Base-by-base conservation (phyloP, 2,888 invertebrate species). In the Eupithecia inturbata region DNA sequence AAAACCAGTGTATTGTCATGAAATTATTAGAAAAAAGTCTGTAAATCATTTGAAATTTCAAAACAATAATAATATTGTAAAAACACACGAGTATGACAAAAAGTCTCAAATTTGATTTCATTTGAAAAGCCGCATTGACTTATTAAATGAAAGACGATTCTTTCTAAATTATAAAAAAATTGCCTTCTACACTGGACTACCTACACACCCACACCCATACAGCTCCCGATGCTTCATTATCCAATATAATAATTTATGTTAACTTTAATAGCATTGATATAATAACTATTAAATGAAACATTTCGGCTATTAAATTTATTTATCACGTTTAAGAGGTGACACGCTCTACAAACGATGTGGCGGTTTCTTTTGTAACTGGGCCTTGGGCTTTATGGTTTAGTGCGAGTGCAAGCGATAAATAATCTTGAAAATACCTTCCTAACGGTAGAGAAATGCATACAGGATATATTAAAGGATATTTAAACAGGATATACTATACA, bases 281-380 rank as follows among this genome's bases (percentile, higher is more conserved):
- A 70, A 69, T 62, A 71, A 77, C 76, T 79, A 80, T 82, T 82
- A 84, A 86, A 85, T 82, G 82, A 82, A 81, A 82, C 77, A 78
- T 82, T 81, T 81, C 77, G 79, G 76, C 81, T 81, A 83, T 87
- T 82, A 85, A 85, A 85, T 82, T 84, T 82, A 84, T 79, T 82
- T 83, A 80, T 74, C 73, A 77, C 81, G 79, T 85, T 89, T 87
- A 82, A 82, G 83, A 83, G 83, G 85, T 81, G 84, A 86, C 88
- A 88, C 87, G 87, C 85, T 71, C 82, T 83, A 82, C 84, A 85
- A 84, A 81, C 82, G 82, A 84, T 82, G 77, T 81, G 83, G 86
- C 89, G 90, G 90, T 82, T 72, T 81, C 82, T 88, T 91, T 89
- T 91, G 89, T 86, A 76, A 77, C 85, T 81, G 83, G 81, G 78